Percentiles rank a stretch among this genome's conserved stretches.
Evolutionary conservation across 2,888 invertebrate species (phyloP).

Genomic region (Odontothrips loti): DNA sequence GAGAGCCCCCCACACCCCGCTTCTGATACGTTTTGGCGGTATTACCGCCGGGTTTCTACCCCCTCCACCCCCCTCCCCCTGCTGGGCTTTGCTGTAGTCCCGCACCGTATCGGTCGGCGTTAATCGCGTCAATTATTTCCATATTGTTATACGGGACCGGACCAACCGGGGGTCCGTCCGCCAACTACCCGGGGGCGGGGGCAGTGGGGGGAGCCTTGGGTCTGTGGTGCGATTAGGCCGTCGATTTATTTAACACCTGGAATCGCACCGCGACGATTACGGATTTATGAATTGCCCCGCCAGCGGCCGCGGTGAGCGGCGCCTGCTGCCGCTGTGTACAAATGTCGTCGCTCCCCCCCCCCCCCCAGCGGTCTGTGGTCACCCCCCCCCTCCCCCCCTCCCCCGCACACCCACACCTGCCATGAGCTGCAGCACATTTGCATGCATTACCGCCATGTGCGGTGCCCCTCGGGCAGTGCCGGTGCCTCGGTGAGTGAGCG

Average conservation of each 20-base stretch:
- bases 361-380: not conserved
- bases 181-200: not conserved
- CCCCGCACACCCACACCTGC: not conserved
- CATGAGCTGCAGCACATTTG: not conserved
- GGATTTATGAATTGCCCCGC: not conserved
- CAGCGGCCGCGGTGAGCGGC: not conserved
- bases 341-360: not conserved
- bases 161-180: not conserved
- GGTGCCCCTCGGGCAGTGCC: no score
- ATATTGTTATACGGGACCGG: not conserved
- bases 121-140: constrained; percentile 23
- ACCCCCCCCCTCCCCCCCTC: not conserved
- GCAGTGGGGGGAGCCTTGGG: not conserved
- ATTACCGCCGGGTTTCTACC: no score
- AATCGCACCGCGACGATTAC: not conserved
- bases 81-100: not conserved
- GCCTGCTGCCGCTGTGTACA: not conserved
- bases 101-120: not conserved
- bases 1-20: no score
- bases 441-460: not conserved
- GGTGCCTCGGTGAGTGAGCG: no score
- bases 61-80: no score
- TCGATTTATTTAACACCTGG: constrained; percentile 12
- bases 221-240: not conserved
- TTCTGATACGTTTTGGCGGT: no score